Evolutionary conservation across 2,888 invertebrate species (phyloP), one percentile per base, ranked within the genome.

Genomic region (Epirrita christyi): DNA sequence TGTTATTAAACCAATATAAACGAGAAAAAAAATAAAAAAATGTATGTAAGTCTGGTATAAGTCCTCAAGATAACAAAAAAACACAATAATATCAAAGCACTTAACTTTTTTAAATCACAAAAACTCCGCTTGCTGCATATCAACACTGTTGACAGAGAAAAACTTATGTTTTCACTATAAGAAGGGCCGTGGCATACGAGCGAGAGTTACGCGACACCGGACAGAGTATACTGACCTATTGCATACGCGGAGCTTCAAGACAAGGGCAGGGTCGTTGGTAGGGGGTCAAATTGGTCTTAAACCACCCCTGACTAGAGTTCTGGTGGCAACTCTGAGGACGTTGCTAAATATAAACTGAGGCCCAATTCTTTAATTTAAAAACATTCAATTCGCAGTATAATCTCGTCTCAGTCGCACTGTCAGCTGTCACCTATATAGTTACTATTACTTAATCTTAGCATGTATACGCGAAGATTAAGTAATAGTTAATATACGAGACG

Each of bases 191-290:
- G 10, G 36, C 43, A 21, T 4, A 21, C 21, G 21, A 21, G 21
- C 21, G 21, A 21, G 10, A 37, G 27, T 42, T 37, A 28, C 14
- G 21, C 27, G 27, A 15, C 47, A 43, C 37, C 14, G 40, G 36
- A 3, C 53, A 32, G 52, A 15, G 46, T 46, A 32, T 43, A 38
- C 51, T 56, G 51, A 57, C 57, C 47, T 14, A 42, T 56, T 46
- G 46, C 46, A 42, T 14, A 10, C 9, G 45, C 51, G 56, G 51
- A 47, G 47, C 37, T 43, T 43, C 7, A 14, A 47, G 34, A 36
- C 36, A 9, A 21, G 11, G 7, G 5, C 55, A 51, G 57, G 38
- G 51, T 2, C 21, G 53, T 15, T 38, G 14, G 15, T 5, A 49
- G 49, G 49, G 34, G n/a, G 6, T 15, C 21, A 14, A 45, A 32